Percentiles rank a stretch among this genome's conserved stretches.
These are phyloP conservation scores for Callaeas wilsoni DNA, from an alignment of 2,113 vertebrate genomes.

Conservation along the genomic window DNA sequence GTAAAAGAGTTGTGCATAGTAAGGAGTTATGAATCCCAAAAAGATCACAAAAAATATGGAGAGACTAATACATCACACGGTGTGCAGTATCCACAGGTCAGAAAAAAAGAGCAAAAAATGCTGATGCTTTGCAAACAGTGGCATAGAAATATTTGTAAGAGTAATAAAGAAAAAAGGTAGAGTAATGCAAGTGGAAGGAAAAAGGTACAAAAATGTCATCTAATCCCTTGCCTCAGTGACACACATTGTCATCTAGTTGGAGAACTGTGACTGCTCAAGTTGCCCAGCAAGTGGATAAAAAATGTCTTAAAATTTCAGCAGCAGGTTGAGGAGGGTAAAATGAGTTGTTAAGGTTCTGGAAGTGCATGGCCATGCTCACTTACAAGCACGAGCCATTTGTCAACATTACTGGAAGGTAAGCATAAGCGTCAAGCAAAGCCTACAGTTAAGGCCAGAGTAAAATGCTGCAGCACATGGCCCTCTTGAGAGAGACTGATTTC, in stretches of 20 bases:
- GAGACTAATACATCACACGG: neutral
- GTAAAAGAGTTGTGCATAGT: neutral
- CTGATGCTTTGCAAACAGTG: neutral
- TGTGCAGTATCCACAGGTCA: neutral
- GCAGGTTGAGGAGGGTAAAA: neutral
- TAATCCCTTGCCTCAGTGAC: neutral
- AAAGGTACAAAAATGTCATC: neutral
- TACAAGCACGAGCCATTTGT: neutral
- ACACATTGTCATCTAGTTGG: accelerated
- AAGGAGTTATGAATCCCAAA: neutral
- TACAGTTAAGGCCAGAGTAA: neutral
- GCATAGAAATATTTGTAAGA: neutral
- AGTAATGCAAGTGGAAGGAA: neutral
- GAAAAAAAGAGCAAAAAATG: neutral
- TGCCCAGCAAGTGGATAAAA: neutral
- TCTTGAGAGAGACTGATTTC: neutral
- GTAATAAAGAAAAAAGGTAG: neutral
- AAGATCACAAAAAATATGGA: neutral
- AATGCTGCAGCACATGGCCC: neutral
- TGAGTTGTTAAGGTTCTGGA: neutral
- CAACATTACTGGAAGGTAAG: neutral
- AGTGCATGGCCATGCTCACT: neutral
- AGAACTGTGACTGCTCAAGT: neutral
- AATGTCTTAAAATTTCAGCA: neutral
- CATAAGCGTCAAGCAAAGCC: neutral